Evolutionary conservation across 2,113 vertebrate genomes (phyloP).

Genomic region (Megaceryle torquata): DNA sequence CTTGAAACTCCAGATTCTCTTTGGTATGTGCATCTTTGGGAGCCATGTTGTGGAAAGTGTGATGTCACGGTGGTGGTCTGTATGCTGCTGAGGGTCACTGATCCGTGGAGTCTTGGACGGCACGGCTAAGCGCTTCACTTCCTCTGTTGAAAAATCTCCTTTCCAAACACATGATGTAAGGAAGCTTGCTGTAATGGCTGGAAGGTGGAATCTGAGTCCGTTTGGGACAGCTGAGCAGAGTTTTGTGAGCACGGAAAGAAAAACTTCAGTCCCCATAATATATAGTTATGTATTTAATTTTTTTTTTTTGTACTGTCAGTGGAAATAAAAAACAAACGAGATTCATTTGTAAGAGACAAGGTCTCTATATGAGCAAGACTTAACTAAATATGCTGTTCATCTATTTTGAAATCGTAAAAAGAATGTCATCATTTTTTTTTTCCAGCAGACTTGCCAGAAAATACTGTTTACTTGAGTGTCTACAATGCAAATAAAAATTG

Average conservation of each 20-base stretch:
- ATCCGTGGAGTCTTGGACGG: conserved; percentile 73
- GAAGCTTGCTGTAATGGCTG: conserved; percentile 62
- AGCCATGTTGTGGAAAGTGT: conserved; percentile 69
- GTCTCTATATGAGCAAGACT: neutral
- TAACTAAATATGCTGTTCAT: neutral
- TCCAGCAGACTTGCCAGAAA: neutral
- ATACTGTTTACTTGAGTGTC: neutral
- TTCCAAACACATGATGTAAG: conserved; percentile 87
- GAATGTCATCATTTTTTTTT: neutral
- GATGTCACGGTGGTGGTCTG: conserved; percentile 71
- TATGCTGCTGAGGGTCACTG: conserved; percentile 73
- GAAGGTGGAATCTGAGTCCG: conserved; percentile 69
- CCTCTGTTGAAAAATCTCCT: conserved; percentile 80
- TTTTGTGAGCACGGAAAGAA: conserved; percentile 59
- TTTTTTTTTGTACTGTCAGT: conserved; percentile 19
- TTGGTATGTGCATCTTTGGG: conserved; percentile 61
- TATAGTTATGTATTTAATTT: neutral
- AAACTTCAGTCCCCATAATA: conserved; percentile 12
- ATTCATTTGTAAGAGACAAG: neutral
- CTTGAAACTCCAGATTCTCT: conserved; percentile 38
- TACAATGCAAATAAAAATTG: conserved; percentile 9
- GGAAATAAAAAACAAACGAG: neutral
- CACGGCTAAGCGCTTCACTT: conserved; percentile 74
- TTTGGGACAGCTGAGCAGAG: conserved; percentile 39
- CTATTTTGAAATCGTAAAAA: neutral